Base-by-base conservation (phyloP, 2,888 invertebrate genomes). In the Yponomeuta cagnagella region DNA sequence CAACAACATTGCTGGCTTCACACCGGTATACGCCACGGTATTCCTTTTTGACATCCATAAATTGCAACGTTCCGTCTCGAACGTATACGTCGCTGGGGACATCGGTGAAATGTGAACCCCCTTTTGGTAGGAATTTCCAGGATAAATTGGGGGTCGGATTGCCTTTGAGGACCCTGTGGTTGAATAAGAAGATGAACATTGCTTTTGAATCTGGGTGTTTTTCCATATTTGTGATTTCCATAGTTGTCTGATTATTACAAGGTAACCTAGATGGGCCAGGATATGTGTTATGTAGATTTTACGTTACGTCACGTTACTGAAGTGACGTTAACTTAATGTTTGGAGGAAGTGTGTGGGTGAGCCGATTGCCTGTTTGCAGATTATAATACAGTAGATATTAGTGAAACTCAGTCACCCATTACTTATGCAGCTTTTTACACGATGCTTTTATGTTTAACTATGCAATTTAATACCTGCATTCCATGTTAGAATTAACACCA, bases 21-120 rank as follows among this genome's bases (percentile, higher is more conserved):
- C 91, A 91, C 73, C 76, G 79, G 70, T 88, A 91, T 0, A 77
- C 66, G 0, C 91, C 91, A 2, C 74, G 78, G 63, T 87, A 83
- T 3, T 78, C 73, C 1, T 73, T 75, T 10, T 77, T 77, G 0
- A 79, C 81, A 12, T 80, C 76, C 0, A 77, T 67, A 71, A 89
- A 85, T 69, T 79, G 80, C 0, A 89, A 52, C 48, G 75, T 77
- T 2, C 70, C 76, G 0, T 75, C 77, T 0, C 81, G 77, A 10
- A 74, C 74, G 0, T 70, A 73, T 1, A 85, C 80, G 0, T 79
- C 86, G 15, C 78, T 75, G 0, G 64, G 64, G 9, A 70, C 64
- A 8, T 64, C 48, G 3, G 15, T 33, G 58, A 70, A 72, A 10
- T 72, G 63, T 43, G 43, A 48, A 2, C 52, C 48, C 10, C 79